These are phyloP conservation scores for Sorex araneus DNA, from an alignment of 2,113 vertebrate species.

Conservation along the genomic window DNA sequence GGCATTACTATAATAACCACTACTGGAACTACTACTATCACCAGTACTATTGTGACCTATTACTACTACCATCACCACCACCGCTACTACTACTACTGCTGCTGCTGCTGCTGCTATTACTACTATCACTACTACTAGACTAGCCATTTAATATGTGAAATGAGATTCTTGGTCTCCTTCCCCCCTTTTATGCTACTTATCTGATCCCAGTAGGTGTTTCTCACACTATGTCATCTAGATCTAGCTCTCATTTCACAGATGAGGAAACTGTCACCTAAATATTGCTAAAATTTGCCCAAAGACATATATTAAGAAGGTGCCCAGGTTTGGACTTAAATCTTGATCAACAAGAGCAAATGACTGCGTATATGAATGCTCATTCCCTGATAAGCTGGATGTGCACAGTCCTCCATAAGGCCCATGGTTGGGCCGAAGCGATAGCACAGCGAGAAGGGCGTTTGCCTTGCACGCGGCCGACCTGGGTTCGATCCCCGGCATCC, in stretches of 20 bases:
- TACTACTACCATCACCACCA: too few relatives aligned
- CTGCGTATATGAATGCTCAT: neutral
- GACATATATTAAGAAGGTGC: neutral
- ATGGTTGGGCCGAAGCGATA: too few relatives aligned
- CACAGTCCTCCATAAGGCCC: neutral
- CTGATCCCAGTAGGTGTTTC: neutral
- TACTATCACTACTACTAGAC: neutral
- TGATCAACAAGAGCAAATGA: neutral
- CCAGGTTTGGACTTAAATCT: neutral
- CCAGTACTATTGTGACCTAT: too few relatives aligned
- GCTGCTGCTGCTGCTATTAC: neutral
- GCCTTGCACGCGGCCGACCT: too few relatives aligned
- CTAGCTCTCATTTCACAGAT: neutral
- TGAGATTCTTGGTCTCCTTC: neutral
- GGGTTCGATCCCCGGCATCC: too few relatives aligned
- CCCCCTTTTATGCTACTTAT: neutral
- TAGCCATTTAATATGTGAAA: neutral
- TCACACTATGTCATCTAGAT: neutral
- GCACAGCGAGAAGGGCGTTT: too few relatives aligned
- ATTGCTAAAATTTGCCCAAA: neutral
- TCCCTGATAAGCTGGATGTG: neutral
- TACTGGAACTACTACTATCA: too few relatives aligned
- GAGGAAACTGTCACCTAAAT: too few relatives aligned
- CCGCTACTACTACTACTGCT: neutral
- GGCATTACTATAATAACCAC: too few relatives aligned